These are phyloP conservation scores for Nomia melanderi DNA, from an alignment of 1,140 invertebrate genomes.

Conservation along the genomic window DNA sequence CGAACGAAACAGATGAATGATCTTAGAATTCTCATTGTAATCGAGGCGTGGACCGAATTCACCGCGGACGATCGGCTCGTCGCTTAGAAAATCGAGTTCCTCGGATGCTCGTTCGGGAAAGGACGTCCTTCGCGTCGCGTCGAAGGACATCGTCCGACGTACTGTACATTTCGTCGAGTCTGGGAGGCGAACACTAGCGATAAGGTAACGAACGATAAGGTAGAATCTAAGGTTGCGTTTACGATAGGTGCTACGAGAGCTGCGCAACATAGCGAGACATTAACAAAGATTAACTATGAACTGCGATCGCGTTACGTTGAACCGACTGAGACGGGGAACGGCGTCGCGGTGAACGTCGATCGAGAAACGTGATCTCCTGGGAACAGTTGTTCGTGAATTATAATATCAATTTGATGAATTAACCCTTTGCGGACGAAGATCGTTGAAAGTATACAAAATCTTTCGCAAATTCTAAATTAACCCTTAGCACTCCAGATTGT, in stretches of 20 bases:
- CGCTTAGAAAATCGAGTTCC: neutral
- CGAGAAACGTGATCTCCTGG: no score
- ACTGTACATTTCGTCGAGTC: slow-evolving; percentile 1
- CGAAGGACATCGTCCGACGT: neutral
- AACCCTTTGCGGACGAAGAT: no score
- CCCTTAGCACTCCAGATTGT: no score
- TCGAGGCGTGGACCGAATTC: neutral
- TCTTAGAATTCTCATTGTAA: neutral
- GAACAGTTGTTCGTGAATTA: no score
- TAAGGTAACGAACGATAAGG: slow-evolving; percentile 14
- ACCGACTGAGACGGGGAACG: slow-evolving; percentile 24
- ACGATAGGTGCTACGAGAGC: slow-evolving; percentile 30
- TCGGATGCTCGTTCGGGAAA: neutral
- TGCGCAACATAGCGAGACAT: slow-evolving; percentile 9
- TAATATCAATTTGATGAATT: no score
- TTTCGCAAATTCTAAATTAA: no score
- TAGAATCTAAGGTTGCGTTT: slow-evolving; percentile 35
- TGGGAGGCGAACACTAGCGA: neutral
- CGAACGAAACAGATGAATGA: no score
- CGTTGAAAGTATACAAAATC: no score
- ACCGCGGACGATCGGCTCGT: neutral
- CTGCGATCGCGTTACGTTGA: neutral
- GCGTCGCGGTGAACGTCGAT: neutral
- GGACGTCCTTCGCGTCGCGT: neutral
- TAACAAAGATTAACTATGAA: slow-evolving; percentile 16